Evolutionary conservation across 2,113 vertebrate species (phyloP), one percentile per base, ranked within the genome.

Genomic region (Notothenia rossii): DNA sequence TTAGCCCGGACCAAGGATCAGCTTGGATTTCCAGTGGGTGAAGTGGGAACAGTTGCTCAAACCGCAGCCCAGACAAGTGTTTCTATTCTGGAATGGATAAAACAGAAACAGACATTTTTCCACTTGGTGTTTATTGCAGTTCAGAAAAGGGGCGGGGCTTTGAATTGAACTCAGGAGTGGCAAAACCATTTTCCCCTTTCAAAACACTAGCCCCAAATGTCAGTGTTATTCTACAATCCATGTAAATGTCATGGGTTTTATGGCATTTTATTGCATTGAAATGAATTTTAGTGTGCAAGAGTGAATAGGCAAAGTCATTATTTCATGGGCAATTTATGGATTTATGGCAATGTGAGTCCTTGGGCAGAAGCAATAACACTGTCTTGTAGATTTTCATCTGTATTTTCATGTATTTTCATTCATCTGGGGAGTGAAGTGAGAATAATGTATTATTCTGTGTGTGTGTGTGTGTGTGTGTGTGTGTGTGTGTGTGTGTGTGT

Each of bases 11-110:
- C 71, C 33, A 61, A 59, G 61, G 48, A 58, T 73, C 68, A 74
- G 69, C 48, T 83, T 75, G 56, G 60, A 64, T 92, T 91, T 93
- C 81, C 84, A 88, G 86, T 60, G 82, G 79, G 77, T 75, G 82
- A 91, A 67, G 75, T 85, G 78, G 86, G 88, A 88, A 87, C 89
- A 81, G 67, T 66, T 36, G 69, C 49, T 79, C 3, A 81, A 92
- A 89, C 90, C 86, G 46, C 90, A 83, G 62, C 46, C 66, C 70
- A 85, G 86, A 85, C 89, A 75, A 72, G 55, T 85, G 5, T 77
- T 71, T 75, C 43, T 83, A 85, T 77, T 77, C 63, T 85, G 25
- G 69, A 61, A 87, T 83, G 61, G 65, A 61, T 82, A 76, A 91
- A 86, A 74, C 75, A 89, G 67, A 85, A 83, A 66, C 71, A 79